Base-by-base conservation (phyloP, 2,888 invertebrate species). In the Dendrolimus pini region DNA sequence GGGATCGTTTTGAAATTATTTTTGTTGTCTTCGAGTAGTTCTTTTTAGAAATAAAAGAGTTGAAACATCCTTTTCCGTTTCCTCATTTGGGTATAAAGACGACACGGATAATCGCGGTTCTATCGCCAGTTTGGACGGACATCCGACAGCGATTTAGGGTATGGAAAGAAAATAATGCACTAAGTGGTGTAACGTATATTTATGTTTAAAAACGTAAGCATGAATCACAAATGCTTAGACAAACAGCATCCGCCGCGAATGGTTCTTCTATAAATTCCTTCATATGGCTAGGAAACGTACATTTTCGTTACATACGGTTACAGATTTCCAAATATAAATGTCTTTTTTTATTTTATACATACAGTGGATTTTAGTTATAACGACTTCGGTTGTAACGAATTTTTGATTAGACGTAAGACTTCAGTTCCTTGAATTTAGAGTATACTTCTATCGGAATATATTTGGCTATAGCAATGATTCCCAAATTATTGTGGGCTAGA, bases 61-160 rank as follows among this genome's bases (percentile, higher is more conserved):
- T 72, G 70, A 68, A 77, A 77, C 80, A 77, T 82, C 78, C 78
- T 67, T 76, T 82, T 83, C 82, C 82, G 80, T 71, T 78, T 78
- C 73, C 74, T 70, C 60, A 60, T 62, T 63, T 63, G 63, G 61
- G 63, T 42, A 55, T 42, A 47, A 56, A 64, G 60, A 59, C 65
- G 73, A 67, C 71, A 71, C 72, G 72, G 75, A 72, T 74, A 71
- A 76, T 80, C 63, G 71, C 71, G 60, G 72, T 78, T 82, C 80
- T 75, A 74, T 80, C 78, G 71, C 59, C 75, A 63, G 63, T 64
- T 64, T 62, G 64, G 68, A 68, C 72, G 81, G 76, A 81, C 75
- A 73, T 82, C 77, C 80, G 66, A 73, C 56, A 58, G 57, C 58
- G 60, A 63, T 60, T 60, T 57, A 12, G 47, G 12, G 47, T 10